Percentiles rank a stretch among this genome's conserved stretches.
Evolutionary conservation across 2,113 vertebrate species (phyloP).

Genomic region (Ceyx margarethae): DNA sequence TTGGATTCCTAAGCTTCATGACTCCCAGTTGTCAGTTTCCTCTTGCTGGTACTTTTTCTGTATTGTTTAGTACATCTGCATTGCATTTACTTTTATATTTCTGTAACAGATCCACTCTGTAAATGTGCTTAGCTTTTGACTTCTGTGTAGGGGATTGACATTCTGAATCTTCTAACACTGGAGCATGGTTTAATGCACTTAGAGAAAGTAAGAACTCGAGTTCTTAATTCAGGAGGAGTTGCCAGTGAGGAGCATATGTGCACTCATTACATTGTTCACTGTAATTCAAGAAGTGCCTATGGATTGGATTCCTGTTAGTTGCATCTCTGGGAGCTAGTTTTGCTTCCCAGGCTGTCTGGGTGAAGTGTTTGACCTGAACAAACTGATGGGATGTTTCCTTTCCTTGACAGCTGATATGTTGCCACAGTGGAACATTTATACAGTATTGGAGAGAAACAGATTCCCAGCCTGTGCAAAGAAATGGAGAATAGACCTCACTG

Average conservation of each 20-base stretch:
- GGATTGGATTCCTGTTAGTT: not conserved
- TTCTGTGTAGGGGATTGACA: not conserved
- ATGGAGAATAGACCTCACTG: not conserved
- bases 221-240: not conserved
- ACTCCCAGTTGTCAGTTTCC: not conserved
- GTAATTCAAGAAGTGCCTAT: not conserved
- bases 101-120: not conserved
- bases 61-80: not conserved
- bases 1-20: not conserved
- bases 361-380: not conserved
- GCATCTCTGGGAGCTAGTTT: not conserved
- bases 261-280: not conserved
- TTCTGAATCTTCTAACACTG: not conserved
- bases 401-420: not conserved
- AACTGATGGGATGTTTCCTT: not conserved
- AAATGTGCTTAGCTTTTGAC: not conserved
- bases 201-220: not conserved
- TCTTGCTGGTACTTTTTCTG: not conserved
- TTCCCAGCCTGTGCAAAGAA: not conserved
- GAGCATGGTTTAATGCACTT: not conserved
- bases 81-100: not conserved
- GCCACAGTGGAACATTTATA: not conserved
- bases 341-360: not conserved
- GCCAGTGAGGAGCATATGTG: not conserved
- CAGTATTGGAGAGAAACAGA: not conserved